A percentile compares a stretch with the other conserved stretches of the same genome.
Conservation (phyloP, 2,888 invertebrate species). For the Eupithecia subumbrata region DNA sequence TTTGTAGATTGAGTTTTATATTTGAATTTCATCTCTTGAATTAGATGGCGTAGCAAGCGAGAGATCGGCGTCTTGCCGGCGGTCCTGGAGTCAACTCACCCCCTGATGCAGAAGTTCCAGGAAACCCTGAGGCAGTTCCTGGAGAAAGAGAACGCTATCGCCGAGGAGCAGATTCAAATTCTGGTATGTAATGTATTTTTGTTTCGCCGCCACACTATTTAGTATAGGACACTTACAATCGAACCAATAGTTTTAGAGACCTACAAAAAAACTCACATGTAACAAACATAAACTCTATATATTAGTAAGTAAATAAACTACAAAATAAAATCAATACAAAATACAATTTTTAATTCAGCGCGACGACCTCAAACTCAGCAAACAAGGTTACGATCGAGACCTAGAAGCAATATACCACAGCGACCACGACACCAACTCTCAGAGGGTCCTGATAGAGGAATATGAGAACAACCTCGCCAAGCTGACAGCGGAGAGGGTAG, state of each 20-base stretch:
- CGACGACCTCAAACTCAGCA: constrained; percentile 66
- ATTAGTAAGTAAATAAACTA: background rate
- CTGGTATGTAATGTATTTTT: constrained; percentile 83
- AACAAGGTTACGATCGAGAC: constrained; percentile 74
- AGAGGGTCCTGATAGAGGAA: constrained; percentile 83
- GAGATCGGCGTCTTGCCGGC: constrained; percentile 73
- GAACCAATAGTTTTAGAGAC: too few relatives aligned
- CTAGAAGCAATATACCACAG: constrained; percentile 83
- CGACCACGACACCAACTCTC: constrained; percentile 85
- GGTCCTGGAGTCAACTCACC: constrained; percentile 88
- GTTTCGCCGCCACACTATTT: too few relatives aligned
- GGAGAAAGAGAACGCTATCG: constrained; percentile 85
- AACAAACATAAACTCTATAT: too few relatives aligned
- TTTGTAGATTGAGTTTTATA: too few relatives aligned
- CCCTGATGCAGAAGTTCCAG: constrained; percentile 89
- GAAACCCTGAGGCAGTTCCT: constrained; percentile 87
- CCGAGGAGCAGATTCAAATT: constrained; percentile 87
- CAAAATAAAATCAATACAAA: background rate
- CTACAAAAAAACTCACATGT: too few relatives aligned
- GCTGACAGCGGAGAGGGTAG: constrained; percentile 77
- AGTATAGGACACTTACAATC: too few relatives aligned
- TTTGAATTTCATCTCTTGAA: background rate
- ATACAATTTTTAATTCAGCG: constrained; percentile 51
- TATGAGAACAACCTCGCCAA: constrained; percentile 81
- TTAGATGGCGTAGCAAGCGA: constrained; percentile 70